These are phyloP conservation scores for Epirrhoe tristata DNA, from an alignment of 2,888 invertebrate genomes.

Conservation along the genomic window DNA sequence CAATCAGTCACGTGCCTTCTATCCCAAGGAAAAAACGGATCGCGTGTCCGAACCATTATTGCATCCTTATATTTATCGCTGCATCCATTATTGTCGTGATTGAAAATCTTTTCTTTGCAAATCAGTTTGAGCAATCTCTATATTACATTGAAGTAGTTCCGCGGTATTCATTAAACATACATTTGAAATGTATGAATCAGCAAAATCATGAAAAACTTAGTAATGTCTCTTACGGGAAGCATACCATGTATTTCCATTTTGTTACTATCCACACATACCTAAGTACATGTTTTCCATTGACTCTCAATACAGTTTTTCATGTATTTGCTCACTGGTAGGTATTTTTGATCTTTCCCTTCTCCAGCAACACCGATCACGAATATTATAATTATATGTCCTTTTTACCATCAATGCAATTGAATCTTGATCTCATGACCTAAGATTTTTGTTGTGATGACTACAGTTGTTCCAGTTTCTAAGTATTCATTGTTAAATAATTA, in stretches of 20 bases:
- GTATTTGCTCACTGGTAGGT: no score
- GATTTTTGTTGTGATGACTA: slow-evolving; percentile 6
- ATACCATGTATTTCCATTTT: no score
- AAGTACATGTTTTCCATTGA: no score
- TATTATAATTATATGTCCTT: slow-evolving; percentile 10
- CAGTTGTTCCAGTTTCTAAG: neutral
- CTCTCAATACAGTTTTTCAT: no score
- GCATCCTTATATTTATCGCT: slow-evolving; percentile 35
- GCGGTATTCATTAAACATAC: no score
- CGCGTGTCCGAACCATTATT: slow-evolving; percentile 40
- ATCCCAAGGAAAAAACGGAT: slow-evolving; percentile 48
- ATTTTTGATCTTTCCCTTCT: neutral
- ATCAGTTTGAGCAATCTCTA: neutral
- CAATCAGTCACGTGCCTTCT: slow-evolving; percentile 65
- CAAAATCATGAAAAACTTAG: no score
- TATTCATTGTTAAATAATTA: neutral
- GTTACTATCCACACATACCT: no score
- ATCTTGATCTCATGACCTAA: slow-evolving; percentile 8
- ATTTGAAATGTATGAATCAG: no score
- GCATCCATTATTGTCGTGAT: slow-evolving; percentile 36
- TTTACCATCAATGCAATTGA: slow-evolving; percentile 8
- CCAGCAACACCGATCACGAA: neutral
- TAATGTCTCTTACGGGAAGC: no score
- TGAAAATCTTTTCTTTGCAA: slow-evolving; percentile 30
- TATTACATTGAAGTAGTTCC: neutral